phyloP scores from a whole-genome alignment of 2,888 invertebrate species.

The Caradrina clavipalpis region DNA sequence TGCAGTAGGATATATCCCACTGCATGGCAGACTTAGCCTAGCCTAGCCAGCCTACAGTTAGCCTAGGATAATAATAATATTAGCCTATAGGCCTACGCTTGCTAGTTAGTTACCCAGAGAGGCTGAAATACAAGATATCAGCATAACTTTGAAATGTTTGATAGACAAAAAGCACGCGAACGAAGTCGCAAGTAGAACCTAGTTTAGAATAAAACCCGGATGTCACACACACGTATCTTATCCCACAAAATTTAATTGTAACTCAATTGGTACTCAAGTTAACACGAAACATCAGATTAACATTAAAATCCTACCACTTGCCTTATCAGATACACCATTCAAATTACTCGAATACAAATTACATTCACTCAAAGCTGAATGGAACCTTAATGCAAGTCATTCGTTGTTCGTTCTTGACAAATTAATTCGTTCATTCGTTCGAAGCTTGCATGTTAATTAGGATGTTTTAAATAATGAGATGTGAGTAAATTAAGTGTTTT shows the following conservation, averaged over 20 bases:
- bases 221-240: constrained; percentile 2
- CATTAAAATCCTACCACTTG: constrained; percentile 50
- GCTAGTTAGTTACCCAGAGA: no score
- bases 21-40: no score
- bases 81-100: no score
- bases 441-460: constrained; percentile 63
- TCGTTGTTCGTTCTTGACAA: constrained; percentile 65
- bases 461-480: constrained; percentile 50
- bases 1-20: no score
- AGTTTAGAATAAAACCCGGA: constrained; percentile 13
- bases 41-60: no score
- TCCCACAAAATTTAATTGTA: constrained; percentile 25
- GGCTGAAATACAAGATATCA: no score
- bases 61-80: no score
- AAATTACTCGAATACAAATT: constrained; percentile 67
- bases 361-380: constrained; percentile 67
- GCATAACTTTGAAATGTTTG: no score
- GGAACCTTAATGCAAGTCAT: constrained; percentile 59
- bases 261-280: constrained; percentile 21
- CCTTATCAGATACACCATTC: constrained; percentile 65
- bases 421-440: constrained; percentile 64
- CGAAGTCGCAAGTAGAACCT: no score
- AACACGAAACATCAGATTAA: constrained; percentile 32
- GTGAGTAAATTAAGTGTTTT: constrained; percentile 51
- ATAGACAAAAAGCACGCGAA: not conserved